Evolutionary conservation across 2,888 invertebrate genomes (phyloP), one percentile per base, ranked within the genome.

Genomic region (Aplocera efformata): DNA sequence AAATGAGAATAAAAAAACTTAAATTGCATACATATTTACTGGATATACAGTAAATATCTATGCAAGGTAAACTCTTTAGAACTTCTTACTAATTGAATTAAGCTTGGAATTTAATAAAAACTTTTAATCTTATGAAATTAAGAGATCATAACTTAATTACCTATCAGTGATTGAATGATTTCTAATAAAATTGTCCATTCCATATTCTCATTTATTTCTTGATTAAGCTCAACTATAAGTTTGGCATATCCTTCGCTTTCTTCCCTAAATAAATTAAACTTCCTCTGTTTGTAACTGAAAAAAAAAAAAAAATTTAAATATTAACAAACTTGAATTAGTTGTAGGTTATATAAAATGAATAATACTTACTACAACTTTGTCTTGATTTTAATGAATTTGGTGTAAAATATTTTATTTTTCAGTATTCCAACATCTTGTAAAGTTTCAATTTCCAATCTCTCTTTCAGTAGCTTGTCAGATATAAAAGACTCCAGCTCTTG

Each of bases 171-270:
- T 74, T 97, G 96, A 37, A 98, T 95, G 41, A 96, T 95, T 89
- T 97, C 95, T 66, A 98, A 89, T 56, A 95, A 90, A 52, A 90
- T 90, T 63, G 91, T 91, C 57, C 93, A 91, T 50, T 91, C 91
- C 37, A 90, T 90, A 53, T 90, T 88, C 65, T 90, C 90, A 40
- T 90, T 90, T 53, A 92, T 90, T 63, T 95, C 94, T 79, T 96
- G 96, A 89, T 96, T 96, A 45, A 99, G 86, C 89, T 98, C 98
- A 9, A 96, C 94, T 42, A 98, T 93, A 29, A 99, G 89, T 79
- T 99, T 99, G 1, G 99, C 95, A 88, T 98, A 99, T 4, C 99
- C 99, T 90, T 99, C 99, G 84, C 96, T 98, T 88, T 99, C 99
- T 88, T 99, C 99, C 37, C 99, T 92, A 71, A 99, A 95, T 63